Base-by-base conservation (phyloP, 2,888 invertebrate species). In the Drepanosiphum platanoidis region DNA sequence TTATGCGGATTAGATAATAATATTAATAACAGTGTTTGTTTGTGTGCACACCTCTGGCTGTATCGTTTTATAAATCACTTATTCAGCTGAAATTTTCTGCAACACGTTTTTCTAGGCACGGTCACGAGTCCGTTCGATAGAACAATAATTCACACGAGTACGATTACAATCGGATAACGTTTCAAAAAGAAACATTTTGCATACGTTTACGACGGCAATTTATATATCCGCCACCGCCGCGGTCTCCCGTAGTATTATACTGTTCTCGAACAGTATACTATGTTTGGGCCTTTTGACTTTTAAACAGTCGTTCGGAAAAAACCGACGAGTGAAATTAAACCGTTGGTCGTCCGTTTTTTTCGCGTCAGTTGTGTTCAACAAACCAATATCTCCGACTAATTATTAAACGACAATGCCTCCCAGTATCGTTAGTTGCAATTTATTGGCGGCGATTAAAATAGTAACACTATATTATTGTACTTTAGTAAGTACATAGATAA, bases 71-170 rank as follows among this genome's bases (percentile, higher is more conserved):
- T 58, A 8, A 78, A 64, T 30, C 13, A 68, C 46, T 52, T 58
- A 80, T 70, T 58, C 70, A 13, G 70, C 58, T 70, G 58, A 58
- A 80, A 70, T 36, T 34, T 30, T 80, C 32, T 36, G 70, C 52
- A 27, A 80, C 71, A 42, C 71, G 81, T 72, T 61, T 82, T n/a
- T 8, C 70, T 52, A 27, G 18, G 15, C 27, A n/a, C 13, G 61
- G n/a, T 82, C 81, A 82, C 32, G 61, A 82, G 13, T 36, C 39
- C 30, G 1, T 39, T 13, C 15, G 68, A 36, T 27, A 13, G 11
- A 68, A 70, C 34, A 52, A 64, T 46, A 52, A 58, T 81, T 58
- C 39, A 71, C 70, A 71, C 30, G 58, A 15, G 4, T 27, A 5
- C 11, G 70, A 52, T 70, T 18, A n/a, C 46, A 70, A 58, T 30